A percentile compares a stretch with the other conserved stretches of the same genome.
phyloP scores from a whole-genome alignment of 2,113 vertebrate genomes.

The Tichodroma muraria region DNA sequence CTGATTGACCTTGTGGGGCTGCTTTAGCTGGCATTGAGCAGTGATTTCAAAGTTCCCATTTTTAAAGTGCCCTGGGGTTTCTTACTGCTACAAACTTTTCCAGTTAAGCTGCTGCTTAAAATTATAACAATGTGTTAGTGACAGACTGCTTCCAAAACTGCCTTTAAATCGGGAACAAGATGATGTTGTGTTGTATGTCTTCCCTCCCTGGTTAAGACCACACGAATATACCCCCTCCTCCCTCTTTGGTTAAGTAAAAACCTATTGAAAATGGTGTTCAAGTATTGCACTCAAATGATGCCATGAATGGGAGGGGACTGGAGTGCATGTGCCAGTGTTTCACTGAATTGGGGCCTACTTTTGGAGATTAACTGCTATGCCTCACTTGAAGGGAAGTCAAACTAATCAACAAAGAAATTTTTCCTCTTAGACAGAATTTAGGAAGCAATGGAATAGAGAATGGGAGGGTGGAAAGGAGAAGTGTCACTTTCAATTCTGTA shows the following conservation, averaged over 20 bases:
- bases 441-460: neutral
- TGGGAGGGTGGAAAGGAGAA: neutral
- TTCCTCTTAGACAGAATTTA: neutral
- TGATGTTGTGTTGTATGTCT: neutral
- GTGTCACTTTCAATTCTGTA: conserved; percentile 9
- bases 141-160: neutral
- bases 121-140: neutral
- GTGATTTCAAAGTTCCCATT: neutral
- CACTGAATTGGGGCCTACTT: neutral
- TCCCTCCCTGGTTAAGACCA: neutral
- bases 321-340: neutral
- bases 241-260: neutral
- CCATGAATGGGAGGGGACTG: neutral
- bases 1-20: neutral
- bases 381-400: neutral
- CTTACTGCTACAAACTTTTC: conserved; percentile 1
- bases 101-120: conserved; percentile 35
- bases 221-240: neutral
- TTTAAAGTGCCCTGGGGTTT: neutral
- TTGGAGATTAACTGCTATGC: neutral
- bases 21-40: conserved; percentile 4
- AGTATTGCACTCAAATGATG: neutral
- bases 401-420: neutral
- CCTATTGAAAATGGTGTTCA: neutral
- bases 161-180: neutral